phyloP scores from a whole-genome alignment of 2,113 vertebrate genomes.

The Vanacampus margaritifer region DNA sequence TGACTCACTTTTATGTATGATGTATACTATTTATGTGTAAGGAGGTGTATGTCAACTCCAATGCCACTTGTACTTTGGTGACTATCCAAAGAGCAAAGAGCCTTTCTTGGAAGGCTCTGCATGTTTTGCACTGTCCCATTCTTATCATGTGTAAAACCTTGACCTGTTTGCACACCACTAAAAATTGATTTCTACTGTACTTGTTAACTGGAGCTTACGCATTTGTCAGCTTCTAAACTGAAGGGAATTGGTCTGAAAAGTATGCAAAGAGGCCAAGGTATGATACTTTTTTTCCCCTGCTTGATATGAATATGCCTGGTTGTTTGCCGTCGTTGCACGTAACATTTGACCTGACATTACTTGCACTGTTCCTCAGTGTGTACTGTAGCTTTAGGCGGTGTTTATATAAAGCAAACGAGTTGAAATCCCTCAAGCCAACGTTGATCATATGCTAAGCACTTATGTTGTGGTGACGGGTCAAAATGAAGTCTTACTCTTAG shows the following conservation, averaged over 20 bases:
- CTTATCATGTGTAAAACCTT: conserved; percentile 47
- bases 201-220: not conserved
- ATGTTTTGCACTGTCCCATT: conserved; percentile 54
- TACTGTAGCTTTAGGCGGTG: conserved; percentile 2
- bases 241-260: conserved; percentile 39
- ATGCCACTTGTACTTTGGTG: conserved; percentile 63
- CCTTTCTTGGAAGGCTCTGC: conserved; percentile 49
- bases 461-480: conserved; percentile 44
- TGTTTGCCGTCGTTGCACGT: conserved; percentile 31
- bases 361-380: conserved; percentile 19
- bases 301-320: conserved; percentile 19
- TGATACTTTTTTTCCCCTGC: conserved; percentile 22
- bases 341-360: conserved; percentile 51
- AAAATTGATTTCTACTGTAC: conserved; percentile 32
- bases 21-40: conserved; percentile 40
- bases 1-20: conserved; percentile 49
- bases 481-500: conserved; percentile 34
- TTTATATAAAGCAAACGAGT: conserved; percentile 5
- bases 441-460: conserved; percentile 19
- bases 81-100: conserved; percentile 66
- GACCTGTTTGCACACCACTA: conserved; percentile 34
- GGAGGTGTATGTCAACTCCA: conserved; percentile 38
- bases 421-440: conserved; percentile 10
- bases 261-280: conserved; percentile 35
- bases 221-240: not conserved